These are phyloP conservation scores for Metopia argyrocephala DNA, from an alignment of 2,888 invertebrate genomes.

Conservation along the genomic window DNA sequence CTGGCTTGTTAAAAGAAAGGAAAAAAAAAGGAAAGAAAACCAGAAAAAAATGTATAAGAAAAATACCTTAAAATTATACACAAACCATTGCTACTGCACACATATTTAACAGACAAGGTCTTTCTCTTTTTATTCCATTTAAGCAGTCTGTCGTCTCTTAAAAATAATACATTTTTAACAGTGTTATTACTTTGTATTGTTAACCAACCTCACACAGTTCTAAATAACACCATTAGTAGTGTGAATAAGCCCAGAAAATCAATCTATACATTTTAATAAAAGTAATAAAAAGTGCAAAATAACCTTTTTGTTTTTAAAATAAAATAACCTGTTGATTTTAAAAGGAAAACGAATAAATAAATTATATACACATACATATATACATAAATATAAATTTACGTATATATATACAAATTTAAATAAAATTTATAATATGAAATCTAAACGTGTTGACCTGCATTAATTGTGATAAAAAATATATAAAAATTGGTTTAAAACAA, in stretches of 20 bases:
- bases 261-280: too few relatives aligned
- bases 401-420: neutral
- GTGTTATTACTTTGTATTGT: too few relatives aligned
- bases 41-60: neutral
- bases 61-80: neutral
- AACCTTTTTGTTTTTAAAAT: too few relatives aligned
- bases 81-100: neutral
- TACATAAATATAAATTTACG: neutral
- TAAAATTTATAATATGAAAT: neutral
- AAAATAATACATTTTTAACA: too few relatives aligned
- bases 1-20: constrained; percentile 13
- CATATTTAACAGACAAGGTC: constrained; percentile 25
- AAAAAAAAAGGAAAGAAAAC: neutral
- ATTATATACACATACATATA: neutral
- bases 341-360: too few relatives aligned
- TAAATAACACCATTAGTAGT: too few relatives aligned
- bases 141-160: neutral
- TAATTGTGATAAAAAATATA: constrained; percentile 43
- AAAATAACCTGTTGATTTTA: too few relatives aligned
- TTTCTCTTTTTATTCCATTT: constrained; percentile 2
- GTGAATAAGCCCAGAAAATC: too few relatives aligned
- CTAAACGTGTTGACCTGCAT: constrained; percentile 50
- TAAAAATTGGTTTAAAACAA: neutral
- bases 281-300: too few relatives aligned
- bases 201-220: too few relatives aligned